Evolutionary conservation across 2,113 vertebrate species (phyloP).

Genomic region (Gasterosteus nipponicus): DNA sequence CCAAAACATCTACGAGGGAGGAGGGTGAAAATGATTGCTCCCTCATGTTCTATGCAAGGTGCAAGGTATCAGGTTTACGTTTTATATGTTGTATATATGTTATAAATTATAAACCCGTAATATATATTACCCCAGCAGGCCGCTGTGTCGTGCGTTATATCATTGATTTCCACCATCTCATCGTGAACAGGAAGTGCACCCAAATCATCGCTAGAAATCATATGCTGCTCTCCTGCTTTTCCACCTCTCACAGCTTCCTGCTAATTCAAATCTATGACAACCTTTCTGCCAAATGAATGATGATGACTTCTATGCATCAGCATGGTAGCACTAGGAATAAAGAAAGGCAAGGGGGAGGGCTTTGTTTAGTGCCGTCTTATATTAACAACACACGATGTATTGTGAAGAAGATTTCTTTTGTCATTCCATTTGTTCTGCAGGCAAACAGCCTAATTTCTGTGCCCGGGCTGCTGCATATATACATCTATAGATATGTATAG

Average conservation of each 20-base stretch:
- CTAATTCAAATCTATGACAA: constrained; percentile 68
- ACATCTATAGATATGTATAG: constrained; percentile 7
- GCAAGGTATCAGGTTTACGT: constrained; percentile 3
- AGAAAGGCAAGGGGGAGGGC: constrained; percentile 41
- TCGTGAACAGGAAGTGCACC: constrained; percentile 46
- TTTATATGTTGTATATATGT: constrained; percentile 6
- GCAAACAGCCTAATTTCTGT: constrained; percentile 78
- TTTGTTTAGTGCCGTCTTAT: constrained; percentile 76
- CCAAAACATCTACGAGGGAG: constrained; percentile 30
- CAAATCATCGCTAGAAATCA: constrained; percentile 48
- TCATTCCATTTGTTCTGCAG: constrained; percentile 81
- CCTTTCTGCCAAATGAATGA: constrained; percentile 53
- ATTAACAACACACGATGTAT: constrained; percentile 75
- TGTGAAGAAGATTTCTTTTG: constrained; percentile 77
- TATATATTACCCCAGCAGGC: constrained; percentile 10
- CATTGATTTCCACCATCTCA: constrained; percentile 17
- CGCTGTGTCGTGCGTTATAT: constrained; percentile 31
- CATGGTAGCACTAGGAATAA: constrained; percentile 38
- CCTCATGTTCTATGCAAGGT: constrained; percentile 6
- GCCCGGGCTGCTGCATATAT: constrained; percentile 56
- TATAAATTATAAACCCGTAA: constrained; percentile 2
- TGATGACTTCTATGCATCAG: constrained; percentile 36
- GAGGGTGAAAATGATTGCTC: constrained; percentile 27
- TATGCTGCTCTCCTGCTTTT: constrained; percentile 24
- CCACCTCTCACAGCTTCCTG: constrained; percentile 44